Base-by-base conservation (phyloP, 2,797 vertebrate genomes). In the Sebastes diaconus region DNA sequence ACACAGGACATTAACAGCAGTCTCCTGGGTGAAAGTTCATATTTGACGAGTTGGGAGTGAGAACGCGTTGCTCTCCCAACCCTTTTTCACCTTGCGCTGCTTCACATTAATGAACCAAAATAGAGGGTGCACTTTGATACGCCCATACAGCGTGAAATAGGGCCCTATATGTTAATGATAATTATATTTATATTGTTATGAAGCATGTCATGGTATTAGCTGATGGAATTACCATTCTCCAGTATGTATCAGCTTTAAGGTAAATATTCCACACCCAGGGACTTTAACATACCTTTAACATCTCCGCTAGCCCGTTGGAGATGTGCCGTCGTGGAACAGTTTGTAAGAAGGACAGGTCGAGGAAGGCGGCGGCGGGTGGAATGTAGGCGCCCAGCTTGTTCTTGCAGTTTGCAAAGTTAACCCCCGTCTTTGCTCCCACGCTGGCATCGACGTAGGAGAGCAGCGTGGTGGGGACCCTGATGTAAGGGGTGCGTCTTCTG, bases 401-500 rank as follows among this genome's bases (percentile, higher is more conserved):
- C 86, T 97, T 97, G 69, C 96, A 97, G 75, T 96, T 96, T 29
- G 95, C 94, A 50, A 97, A 97, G 74, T 97, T 97, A 13, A 97
- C 96, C 2, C 96, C 96, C 0, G 94, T 97, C 89, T 97, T 97
- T 0, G 97, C 96, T 20, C 96, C 96, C 6, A 97, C 94, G 0
- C 96, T 97, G 36, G 96, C 96, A 3, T 97, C 96, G 0, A 97
- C 92, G 0, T 97, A 97, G 6, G 96, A 96, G 27, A 97, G 92
- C 59, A 97, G 95, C 0, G 96, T 97, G 50, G 96, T 97, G 2
- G 96, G 96, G 25, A 97, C 95, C 0, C 96, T 93, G 30, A 97
- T 96, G 89, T 97, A 97, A 18, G 96, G 96, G 0, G 96, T 97
- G 16, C 96, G 95, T 63, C 96, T 93, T 25, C 96, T 86, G 66